These are phyloP conservation scores for Aspidoscelis tigris DNA, from an alignment of 2,113 vertebrate species.

Conservation along the genomic window DNA sequence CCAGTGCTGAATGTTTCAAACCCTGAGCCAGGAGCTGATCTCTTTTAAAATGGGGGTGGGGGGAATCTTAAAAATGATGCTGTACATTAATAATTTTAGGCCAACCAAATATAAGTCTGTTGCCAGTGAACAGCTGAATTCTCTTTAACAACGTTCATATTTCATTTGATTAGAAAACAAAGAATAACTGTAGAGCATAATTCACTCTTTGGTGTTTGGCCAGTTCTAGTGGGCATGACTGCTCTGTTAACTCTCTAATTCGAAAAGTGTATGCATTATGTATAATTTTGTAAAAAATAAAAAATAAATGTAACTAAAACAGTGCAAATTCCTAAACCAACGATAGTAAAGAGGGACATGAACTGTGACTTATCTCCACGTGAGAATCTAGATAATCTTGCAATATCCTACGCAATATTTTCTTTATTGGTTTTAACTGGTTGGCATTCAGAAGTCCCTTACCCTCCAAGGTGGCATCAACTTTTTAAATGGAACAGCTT, in stretches of 20 bases:
- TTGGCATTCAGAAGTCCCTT: background rate
- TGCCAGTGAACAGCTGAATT: background rate
- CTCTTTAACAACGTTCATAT: background rate
- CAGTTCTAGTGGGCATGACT: background rate
- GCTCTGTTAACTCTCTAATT: background rate
- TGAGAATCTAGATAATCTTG: background rate
- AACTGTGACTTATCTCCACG: constrained; percentile 17
- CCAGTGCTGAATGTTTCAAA: background rate
- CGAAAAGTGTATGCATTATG: background rate
- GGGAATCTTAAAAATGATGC: background rate
- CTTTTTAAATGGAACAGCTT: background rate
- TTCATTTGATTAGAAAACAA: background rate
- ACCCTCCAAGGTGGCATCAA: background rate
- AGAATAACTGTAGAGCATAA: background rate
- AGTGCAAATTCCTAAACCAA: constrained; percentile 10
- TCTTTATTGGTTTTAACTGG: constrained; percentile 12
- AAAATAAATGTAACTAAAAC: background rate
- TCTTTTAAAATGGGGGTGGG: background rate
- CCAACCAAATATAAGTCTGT: background rate
- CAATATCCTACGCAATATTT: background rate
- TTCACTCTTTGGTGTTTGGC: background rate
- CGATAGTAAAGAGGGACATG: background rate
- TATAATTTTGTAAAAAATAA: background rate
- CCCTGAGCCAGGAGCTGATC: background rate
- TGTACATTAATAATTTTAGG: background rate